Base-by-base conservation (phyloP, 2,113 vertebrate species). In the Coreoperca whiteheadi region DNA sequence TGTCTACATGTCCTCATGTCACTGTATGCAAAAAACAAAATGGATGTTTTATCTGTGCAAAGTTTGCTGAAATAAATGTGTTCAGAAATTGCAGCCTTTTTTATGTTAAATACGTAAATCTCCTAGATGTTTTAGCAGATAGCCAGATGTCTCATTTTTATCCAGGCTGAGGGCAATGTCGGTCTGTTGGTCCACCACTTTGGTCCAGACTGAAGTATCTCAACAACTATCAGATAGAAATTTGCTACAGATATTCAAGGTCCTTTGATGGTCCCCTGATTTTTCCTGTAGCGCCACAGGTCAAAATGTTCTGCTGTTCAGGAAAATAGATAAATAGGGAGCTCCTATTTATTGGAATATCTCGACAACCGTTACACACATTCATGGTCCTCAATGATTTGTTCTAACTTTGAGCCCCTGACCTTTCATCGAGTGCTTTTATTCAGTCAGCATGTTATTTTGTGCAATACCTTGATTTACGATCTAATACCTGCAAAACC, bases 21-120 rank as follows among this genome's bases (percentile, higher is more conserved):
- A 15, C 64, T 71, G 51, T 43, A 74, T n/a, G 30, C 30, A 53
- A 72, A 73, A 54, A 34, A 20, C 28, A 8, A 51, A 51, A 34
- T 60, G 10, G 21, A 59, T 28, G 11, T 73, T 34, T 56, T 12
- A 11, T 51, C 32, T n/a, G 18, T 16, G 41, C 10, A 34, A 32
- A 65, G 20, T 20, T 2, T 51, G 20, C 8, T 8, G 2, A 21
- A 25, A 66, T 64, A 41, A 37, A n/a, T 1, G 6, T 60, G 39
- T 48, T 60, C 15, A 28, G 21, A 41, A 41, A 46, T 46, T 15
- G 14, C 43, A 16, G 14, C 43, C 12, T 46, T 23, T 51, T 20
- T 16, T 8, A 8, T 16, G 8, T 16, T 4, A 15, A 12, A 39
- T 39, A 65, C n/a, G n/a, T n/a, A 64, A 8, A 64, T 21, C 18